Conservation (phyloP, 2,888 invertebrate genomes). For the Pyrrhosoma nymphula region DNA sequence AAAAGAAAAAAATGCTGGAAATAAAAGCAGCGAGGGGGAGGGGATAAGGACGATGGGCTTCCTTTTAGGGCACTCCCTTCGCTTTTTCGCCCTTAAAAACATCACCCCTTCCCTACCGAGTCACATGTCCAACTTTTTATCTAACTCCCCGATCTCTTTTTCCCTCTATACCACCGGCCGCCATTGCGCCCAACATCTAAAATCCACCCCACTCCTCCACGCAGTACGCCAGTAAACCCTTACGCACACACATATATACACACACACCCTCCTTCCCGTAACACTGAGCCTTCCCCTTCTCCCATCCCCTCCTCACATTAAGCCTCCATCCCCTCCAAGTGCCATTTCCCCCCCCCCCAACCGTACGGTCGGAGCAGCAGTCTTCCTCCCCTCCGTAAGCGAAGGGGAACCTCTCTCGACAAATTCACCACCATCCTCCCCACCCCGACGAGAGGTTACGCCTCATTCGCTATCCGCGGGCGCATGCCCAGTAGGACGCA, state of each 20-base stretch:
- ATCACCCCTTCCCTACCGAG: conserved; percentile 31
- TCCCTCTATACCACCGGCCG: background rate
- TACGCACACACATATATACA: background rate
- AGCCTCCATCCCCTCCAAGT: background rate
- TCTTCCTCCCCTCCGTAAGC: background rate
- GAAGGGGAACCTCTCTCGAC: background rate
- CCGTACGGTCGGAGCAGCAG: background rate
- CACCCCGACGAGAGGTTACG: background rate
- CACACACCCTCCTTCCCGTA: too few relatives aligned
- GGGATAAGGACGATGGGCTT: background rate
- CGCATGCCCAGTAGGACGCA: conserved; percentile 34
- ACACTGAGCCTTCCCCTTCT: too few relatives aligned
- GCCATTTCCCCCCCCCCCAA: background rate
- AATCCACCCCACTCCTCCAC: background rate
- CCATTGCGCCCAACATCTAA: background rate
- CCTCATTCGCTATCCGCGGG: conserved; percentile 44
- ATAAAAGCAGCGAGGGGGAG: background rate
- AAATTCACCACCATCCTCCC: background rate
- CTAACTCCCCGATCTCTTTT: background rate
- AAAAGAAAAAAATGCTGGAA: background rate
- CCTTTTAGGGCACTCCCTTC: background rate
- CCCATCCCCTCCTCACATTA: background rate
- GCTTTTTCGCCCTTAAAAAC: background rate
- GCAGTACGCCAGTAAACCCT: background rate
- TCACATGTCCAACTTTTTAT: conserved; percentile 63